Percentiles rank a stretch among this genome's conserved stretches.
phyloP scores from a whole-genome alignment of 2,888 invertebrate species.

The Coremacera marginata region DNA sequence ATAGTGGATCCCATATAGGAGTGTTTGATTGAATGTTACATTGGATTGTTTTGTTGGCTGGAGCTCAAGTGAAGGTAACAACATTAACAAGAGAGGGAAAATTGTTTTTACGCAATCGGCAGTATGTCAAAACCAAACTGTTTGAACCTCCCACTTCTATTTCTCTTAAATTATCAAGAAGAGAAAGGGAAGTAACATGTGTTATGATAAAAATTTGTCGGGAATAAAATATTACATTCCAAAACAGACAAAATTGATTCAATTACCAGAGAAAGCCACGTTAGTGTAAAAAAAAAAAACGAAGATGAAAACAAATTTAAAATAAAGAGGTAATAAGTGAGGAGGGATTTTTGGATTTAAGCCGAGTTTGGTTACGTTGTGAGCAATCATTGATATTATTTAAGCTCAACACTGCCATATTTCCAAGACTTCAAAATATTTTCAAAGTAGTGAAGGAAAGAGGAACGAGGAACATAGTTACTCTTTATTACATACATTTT shows the following conservation, averaged over 20 bases:
- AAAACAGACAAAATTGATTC: not conserved
- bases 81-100: not conserved
- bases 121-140: not conserved
- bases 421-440: too few species aligned
- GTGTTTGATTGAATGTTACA: conserved; percentile 10
- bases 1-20: not conserved
- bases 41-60: not conserved
- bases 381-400: too few species aligned
- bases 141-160: not conserved
- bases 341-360: not conserved
- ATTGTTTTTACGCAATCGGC: not conserved
- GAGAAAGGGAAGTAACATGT: conserved; percentile 26
- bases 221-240: conserved; percentile 20
- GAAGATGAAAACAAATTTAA: not conserved
- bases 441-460: too few species aligned
- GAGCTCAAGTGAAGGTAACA: not conserved
- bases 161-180: not conserved
- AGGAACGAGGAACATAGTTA: too few species aligned
- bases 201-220: conserved; percentile 28
- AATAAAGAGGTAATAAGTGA: not conserved
- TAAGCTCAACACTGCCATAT: too few species aligned
- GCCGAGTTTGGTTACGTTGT: too few species aligned
- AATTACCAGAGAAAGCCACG: not conserved
- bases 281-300: not conserved
- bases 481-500: too few species aligned